These are phyloP conservation scores for Drosophila trapezifrons DNA, from an alignment of 1,140 invertebrate genomes.

Conservation along the genomic window DNA sequence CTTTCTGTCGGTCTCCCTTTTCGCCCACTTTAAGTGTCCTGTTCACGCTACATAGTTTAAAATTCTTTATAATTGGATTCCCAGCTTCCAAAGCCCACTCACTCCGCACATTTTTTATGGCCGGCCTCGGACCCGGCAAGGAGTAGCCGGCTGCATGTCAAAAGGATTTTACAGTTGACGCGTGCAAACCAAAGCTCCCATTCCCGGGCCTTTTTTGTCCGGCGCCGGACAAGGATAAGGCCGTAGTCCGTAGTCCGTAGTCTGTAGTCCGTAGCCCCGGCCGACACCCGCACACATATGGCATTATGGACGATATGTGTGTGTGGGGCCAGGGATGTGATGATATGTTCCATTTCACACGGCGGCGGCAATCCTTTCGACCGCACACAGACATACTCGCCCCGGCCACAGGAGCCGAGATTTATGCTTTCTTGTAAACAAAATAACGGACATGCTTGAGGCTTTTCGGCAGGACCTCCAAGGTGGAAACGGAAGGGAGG, in stretches of 20 bases:
- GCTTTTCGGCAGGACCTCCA: constrained; percentile 42
- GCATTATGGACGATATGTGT: constrained; percentile 14
- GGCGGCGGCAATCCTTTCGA: constrained; percentile 77
- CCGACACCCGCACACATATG: constrained; percentile 45
- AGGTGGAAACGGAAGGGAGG: constrained; percentile 15
- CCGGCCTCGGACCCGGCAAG: constrained; percentile 38
- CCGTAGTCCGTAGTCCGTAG: constrained; percentile 21
- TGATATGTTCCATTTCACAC: constrained; percentile 83
- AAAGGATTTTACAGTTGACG: constrained; percentile 83
- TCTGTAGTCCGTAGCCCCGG: constrained; percentile 40
- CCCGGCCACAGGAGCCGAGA: constrained; percentile 54
- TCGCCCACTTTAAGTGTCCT: constrained; percentile 73
- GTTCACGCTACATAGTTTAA: constrained; percentile 80
- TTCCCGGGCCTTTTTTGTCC: constrained; percentile 42
- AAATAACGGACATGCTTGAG: constrained; percentile 78
- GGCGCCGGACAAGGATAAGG: constrained; percentile 11
- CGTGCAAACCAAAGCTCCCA: constrained; percentile 73
- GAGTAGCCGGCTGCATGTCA: constrained; percentile 66
- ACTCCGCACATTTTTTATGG: constrained; percentile 67
- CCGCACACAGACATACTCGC: constrained; percentile 65
- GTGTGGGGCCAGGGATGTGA: constrained; percentile 52
- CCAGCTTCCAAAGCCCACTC: constrained; percentile 65
- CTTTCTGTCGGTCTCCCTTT: constrained; percentile 43
- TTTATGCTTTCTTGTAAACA: constrained; percentile 83
- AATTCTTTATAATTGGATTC: constrained; percentile 81